Percentiles rank a stretch among this genome's conserved stretches.
These are phyloP conservation scores for Pristionchus japonicus DNA, from an alignment of 2,888 invertebrate species.

Conservation along the genomic window DNA sequence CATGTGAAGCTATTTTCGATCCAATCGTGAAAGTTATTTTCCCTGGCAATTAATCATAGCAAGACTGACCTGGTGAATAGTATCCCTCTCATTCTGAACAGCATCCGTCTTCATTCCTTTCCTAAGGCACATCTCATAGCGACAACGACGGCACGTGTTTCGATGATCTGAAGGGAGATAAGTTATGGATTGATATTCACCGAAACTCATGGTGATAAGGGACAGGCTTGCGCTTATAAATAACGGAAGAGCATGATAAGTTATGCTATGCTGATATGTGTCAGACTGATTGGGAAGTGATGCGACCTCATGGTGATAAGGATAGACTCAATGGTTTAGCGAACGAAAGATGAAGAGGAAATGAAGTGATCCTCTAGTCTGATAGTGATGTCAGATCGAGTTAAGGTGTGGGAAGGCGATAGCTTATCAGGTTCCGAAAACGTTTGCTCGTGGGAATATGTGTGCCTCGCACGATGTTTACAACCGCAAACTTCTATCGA, in stretches of 20 bases:
- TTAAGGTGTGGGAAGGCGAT: background rate
- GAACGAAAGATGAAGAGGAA: background rate
- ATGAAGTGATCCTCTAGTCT: background rate
- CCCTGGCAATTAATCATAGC: too few relatives aligned
- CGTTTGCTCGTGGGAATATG: background rate
- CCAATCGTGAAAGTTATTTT: too few relatives aligned
- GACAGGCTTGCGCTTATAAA: background rate
- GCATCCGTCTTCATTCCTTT: constrained; percentile 47
- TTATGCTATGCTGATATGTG: background rate
- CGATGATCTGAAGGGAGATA: constrained; percentile 66
- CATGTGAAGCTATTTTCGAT: too few relatives aligned
- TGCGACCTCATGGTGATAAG: background rate
- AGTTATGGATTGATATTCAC: background rate
- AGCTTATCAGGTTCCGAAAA: background rate
- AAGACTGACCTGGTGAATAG: constrained; percentile 7
- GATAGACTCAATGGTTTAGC: background rate
- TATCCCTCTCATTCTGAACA: constrained; percentile 38
- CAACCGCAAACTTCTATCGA: too few relatives aligned
- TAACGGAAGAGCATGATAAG: too few relatives aligned
- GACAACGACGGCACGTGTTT: constrained; percentile 72
- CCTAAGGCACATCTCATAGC: constrained; percentile 69
- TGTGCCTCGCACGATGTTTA: background rate
- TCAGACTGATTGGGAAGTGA: background rate
- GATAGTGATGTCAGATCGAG: background rate
- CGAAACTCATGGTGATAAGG: background rate